Evolutionary conservation across 2,888 invertebrate genomes (phyloP), one percentile per base, ranked within the genome.

Genomic region (Caenorhabditis plicata): DNA sequence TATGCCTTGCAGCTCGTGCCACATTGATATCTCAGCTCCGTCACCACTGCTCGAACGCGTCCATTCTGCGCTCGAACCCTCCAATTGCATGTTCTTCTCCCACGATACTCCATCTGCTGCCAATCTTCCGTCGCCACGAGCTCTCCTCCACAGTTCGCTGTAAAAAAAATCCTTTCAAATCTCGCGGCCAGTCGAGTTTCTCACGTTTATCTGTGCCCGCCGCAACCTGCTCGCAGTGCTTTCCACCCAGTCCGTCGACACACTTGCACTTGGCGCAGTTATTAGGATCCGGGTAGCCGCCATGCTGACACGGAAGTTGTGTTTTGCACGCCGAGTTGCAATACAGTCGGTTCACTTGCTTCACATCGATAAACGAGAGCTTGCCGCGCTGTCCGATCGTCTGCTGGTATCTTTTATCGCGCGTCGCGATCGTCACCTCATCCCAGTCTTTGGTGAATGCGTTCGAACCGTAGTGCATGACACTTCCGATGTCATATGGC

Each of bases 401-500:
- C 48, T 70, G 67, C 22, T 74, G 73, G 36, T 66, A 77, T 13
- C 68, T 53, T 2, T 35, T 58, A 44, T 77, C 74, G 15, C 46
- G 46, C 0, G 75, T 77, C 22, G 66, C 65, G 32, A 77, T 74
- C 2, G 75, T 77, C 4, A 64, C 66, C 26, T 69, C 49, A 42
- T 75, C 74, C 75, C 75, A 75, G 45, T 75, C 73, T 4, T 72
- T 69, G 4, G 77, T 73, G 52, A 77, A 77, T 0, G 77, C 76
- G 42, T 68, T 68, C 0, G 74, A 69, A 29, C 76, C 76, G 43
- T 75, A 75, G 42, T 75, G 74, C 75, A 75, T 75, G 19, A 75
- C 71, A 33, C 69, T 69, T 15, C 76, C 77, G 47, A 75, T 35
- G 51, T 77, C 77, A 45, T 77, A 77, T 1, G 74, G 76, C 13